These are phyloP conservation scores for Drosophila teissieri DNA, from an alignment of 1,140 invertebrate genomes.

Conservation along the genomic window DNA sequence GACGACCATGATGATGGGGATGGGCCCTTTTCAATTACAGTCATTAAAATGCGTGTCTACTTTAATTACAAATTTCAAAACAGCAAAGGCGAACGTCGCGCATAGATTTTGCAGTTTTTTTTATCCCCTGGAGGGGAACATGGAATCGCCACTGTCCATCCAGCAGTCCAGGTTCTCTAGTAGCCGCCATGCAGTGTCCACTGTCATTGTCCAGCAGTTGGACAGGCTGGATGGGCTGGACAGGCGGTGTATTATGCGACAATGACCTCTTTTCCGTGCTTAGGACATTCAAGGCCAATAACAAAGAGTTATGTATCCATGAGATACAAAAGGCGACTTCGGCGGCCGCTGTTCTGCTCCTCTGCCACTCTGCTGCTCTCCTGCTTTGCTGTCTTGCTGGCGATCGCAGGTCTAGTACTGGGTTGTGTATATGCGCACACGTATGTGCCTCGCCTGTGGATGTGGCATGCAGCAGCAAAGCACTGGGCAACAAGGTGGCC, in stretches of 20 bases:
- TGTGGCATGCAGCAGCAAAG: constrained; percentile 38
- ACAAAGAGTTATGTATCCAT: constrained; percentile 67
- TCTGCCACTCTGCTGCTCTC: constrained; percentile 2
- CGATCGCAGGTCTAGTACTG: constrained; percentile 28
- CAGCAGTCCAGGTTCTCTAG: neutral
- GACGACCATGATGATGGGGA: neutral
- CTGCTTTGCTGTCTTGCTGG: neutral
- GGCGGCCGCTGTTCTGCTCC: constrained; percentile 1
- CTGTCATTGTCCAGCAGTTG: constrained; percentile 30
- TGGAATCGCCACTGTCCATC: neutral
- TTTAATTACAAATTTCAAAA: constrained; percentile 61
- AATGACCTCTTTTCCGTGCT: constrained; percentile 69
- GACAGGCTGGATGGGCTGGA: constrained; percentile 6
- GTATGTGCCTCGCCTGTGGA: constrained; percentile 9
- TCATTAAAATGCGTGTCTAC: constrained; percentile 61
- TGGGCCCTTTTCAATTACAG: constrained; percentile 53
- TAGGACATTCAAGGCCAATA: constrained; percentile 69
- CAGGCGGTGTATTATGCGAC: constrained; percentile 58
- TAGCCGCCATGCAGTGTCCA: neutral
- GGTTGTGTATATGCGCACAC: neutral
- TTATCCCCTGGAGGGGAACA: neutral
- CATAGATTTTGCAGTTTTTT: constrained; percentile 9
- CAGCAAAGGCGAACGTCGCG: constrained; percentile 7
- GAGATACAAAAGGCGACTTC: constrained; percentile 54
- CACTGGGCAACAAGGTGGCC: constrained; percentile 23